A percentile compares a stretch with the other conserved stretches of the same genome.
Conservation (phyloP, 1,140 invertebrate genomes). For the Oncopodura yosiiana region DNA sequence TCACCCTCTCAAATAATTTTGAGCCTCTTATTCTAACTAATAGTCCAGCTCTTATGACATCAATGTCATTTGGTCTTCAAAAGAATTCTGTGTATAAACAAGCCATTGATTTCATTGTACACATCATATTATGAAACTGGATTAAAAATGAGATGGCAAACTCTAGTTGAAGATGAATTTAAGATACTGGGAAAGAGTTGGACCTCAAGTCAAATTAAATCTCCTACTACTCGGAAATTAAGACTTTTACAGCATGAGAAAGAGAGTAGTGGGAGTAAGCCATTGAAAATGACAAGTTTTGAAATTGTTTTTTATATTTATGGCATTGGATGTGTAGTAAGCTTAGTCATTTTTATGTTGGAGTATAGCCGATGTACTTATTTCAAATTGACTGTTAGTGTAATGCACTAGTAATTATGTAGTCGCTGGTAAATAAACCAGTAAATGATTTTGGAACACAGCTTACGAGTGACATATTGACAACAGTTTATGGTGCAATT, state of each 20-base stretch:
- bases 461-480: no score
- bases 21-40: not conserved
- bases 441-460: no score
- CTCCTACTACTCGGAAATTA: not conserved
- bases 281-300: slow-evolving; percentile 3
- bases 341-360: no score
- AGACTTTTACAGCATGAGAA: no score
- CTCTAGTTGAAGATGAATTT: not conserved
- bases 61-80: slow-evolving; percentile 5
- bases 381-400: no score
- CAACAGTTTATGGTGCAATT: no score
- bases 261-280: not conserved
- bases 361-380: no score
- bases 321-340: not conserved
- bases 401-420: no score
- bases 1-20: slow-evolving; percentile 1
- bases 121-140: not conserved
- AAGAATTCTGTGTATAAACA: slow-evolving; percentile 7
- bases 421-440: no score
- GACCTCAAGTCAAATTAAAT: not conserved
- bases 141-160: not conserved
- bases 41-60: not conserved
- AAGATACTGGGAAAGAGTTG: not conserved
- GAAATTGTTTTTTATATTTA: not conserved
- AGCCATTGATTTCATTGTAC: not conserved